Percentiles rank a stretch among this genome's conserved stretches.
These are phyloP conservation scores for Scolopax bukidnonensis DNA, from an alignment of 2,797 vertebrate genomes.

Conservation along the genomic window DNA sequence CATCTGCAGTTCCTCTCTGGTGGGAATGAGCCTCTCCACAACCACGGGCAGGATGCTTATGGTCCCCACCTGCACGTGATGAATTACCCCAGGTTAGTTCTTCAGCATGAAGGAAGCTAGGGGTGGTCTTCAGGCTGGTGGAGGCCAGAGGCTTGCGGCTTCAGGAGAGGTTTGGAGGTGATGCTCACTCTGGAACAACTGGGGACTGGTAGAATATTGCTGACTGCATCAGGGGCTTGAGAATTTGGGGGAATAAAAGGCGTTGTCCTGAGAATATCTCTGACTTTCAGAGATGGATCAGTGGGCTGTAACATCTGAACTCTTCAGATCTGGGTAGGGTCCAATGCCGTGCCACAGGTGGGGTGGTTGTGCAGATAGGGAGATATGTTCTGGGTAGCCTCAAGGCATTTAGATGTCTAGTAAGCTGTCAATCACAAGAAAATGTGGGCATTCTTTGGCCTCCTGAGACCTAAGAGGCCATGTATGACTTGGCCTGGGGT, in stretches of 20 bases:
- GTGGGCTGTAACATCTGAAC: background rate
- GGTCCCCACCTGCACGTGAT: fast-evolving
- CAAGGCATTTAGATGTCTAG: background rate
- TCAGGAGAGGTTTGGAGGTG: background rate
- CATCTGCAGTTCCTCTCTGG: background rate
- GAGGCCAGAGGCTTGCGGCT: background rate
- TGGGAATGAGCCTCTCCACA: background rate
- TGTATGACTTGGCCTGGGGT: background rate
- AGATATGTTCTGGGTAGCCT: background rate
- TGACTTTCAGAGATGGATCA: background rate
- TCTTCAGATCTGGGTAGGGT: background rate
- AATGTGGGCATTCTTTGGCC: fast-evolving
- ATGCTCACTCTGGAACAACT: background rate
- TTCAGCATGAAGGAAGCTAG: background rate
- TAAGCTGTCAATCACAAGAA: background rate
- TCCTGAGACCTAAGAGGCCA: background rate
- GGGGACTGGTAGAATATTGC: background rate
- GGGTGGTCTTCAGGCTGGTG: background rate
- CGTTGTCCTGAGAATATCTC: background rate
- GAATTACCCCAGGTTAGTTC: background rate
- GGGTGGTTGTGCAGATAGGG: fast-evolving
- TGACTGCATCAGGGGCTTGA: background rate
- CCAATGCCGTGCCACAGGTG: fast-evolving
- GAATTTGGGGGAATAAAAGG: background rate
- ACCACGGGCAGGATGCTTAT: background rate